Evolutionary conservation across 2,888 invertebrate species (phyloP), one percentile per base, ranked within the genome.

Genomic region (Autographa gamma): DNA sequence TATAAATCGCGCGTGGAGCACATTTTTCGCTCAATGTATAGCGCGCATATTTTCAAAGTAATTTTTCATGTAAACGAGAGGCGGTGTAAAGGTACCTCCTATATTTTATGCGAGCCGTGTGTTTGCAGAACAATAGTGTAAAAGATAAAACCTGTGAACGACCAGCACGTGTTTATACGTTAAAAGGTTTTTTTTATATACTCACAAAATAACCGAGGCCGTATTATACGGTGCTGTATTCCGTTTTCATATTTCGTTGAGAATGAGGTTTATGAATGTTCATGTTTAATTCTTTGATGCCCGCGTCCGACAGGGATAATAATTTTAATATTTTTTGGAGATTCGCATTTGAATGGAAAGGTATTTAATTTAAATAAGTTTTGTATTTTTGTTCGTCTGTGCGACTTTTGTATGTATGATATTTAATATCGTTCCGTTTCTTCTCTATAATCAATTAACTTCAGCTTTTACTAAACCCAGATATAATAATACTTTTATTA

Each of bases 41-140:
- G 81, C 71, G 71, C 73, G 70, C 81, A 87, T 83, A 84, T 76
- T 83, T 85, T 69, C 71, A 72, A 79, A 83, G 78, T 77, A 76
- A 84, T 85, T 81, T 86, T 84, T 85, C 79, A 84, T 84, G 81
- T 82, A 80, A 85, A 85, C 83, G 76, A 77, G 76, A 76, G 71
- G 68, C 77, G 62, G 63, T 71, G 76, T 82, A 83, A 80, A 83
- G 75, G 84, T 79, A 77, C 69, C 66, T 77, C 69, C 63, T 77
- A 76, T 79, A 79, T 77, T 84, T 82, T 72, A 81, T 76, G 76
- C 71, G 74, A 34, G 69, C 67, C 66, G 73, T 66, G 69, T 80
- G 76, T 69, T 79, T 65, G 66, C 74, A 43, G 81, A 72, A 86
- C 84, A 85, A 87, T 84, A 86, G 80, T 83, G 77, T 77, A 74